phyloP scores from a whole-genome alignment of 2,888 invertebrate genomes.

The Megaustenia siamemsis region DNA sequence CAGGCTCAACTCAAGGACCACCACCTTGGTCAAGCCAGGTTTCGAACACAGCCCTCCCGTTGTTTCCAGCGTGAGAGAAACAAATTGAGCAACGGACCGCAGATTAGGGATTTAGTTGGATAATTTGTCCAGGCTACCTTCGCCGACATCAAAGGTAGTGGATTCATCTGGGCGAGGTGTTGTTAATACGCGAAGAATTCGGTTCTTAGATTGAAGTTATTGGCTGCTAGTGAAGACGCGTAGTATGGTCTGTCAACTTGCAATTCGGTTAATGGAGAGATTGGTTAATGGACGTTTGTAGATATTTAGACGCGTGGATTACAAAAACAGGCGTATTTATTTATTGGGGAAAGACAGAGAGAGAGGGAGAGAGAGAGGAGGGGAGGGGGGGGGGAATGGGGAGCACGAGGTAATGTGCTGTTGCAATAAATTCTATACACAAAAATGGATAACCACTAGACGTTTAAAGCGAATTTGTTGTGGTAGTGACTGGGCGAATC shows the following conservation, averaged over 20 bases:
- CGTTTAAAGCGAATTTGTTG: no score
- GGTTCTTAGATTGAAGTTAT: background rate
- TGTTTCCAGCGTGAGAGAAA: slow-evolving; percentile 44
- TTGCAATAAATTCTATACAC: no score
- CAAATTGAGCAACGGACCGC: slow-evolving; percentile 31
- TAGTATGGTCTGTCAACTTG: background rate
- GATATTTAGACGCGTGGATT: background rate
- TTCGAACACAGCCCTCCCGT: slow-evolving; percentile 32
- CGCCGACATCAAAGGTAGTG: slow-evolving; percentile 25
- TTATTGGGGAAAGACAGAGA: no score
- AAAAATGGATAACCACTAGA: no score
- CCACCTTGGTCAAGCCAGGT: slow-evolving; percentile 18
- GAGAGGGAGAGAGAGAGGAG: no score
- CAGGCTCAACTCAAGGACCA: background rate
- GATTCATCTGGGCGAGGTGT: background rate
- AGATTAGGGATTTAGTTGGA: slow-evolving; percentile 42
- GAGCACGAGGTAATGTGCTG: no score
- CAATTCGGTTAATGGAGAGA: background rate
- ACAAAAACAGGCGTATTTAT: no score
- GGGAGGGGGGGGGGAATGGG: no score
- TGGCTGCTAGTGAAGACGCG: background rate
- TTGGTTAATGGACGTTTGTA: background rate
- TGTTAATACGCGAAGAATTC: background rate
- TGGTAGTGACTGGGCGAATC: no score
- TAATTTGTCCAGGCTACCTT: background rate